Evolutionary conservation across 2,797 vertebrate species (phyloP).

Genomic region (Oreortyx pictus): DNA sequence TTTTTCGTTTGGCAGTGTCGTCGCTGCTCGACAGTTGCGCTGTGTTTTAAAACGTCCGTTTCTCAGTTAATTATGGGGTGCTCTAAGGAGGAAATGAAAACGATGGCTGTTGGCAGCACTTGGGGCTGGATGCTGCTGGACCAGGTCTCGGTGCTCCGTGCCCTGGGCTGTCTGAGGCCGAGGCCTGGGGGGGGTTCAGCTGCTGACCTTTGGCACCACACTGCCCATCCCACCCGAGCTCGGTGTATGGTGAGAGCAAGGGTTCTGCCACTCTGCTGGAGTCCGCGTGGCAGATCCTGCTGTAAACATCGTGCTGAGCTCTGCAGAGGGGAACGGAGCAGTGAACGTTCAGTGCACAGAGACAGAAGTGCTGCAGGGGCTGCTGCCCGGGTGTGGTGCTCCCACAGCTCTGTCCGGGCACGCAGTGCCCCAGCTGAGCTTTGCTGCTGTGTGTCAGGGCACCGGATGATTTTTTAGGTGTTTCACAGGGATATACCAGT

Average conservation of each 20-base stretch:
- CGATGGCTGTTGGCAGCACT: conserved; percentile 17
- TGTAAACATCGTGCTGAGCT: background rate
- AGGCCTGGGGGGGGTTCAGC: background rate
- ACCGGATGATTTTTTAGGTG: accelerated
- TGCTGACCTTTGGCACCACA: background rate
- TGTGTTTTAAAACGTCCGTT: background rate
- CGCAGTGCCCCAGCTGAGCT: background rate
- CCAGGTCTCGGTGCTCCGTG: conserved; percentile 35
- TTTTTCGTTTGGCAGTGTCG: background rate
- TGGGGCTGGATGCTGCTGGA: conserved; percentile 13
- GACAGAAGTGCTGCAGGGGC: background rate
- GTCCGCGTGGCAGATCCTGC: background rate
- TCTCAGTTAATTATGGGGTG: background rate
- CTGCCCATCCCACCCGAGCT: background rate
- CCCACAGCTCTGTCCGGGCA: background rate
- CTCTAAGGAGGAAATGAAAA: background rate
- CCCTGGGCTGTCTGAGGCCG: background rate
- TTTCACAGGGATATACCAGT: background rate
- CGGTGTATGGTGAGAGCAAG: background rate
- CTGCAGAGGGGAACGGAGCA: background rate
- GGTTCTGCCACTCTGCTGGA: background rate
- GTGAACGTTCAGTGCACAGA: background rate
- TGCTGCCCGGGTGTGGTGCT: accelerated
- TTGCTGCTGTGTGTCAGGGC: background rate
- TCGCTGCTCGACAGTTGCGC: background rate